Conservation (phyloP, 1,140 invertebrate species). For the Euura lappo region DNA sequence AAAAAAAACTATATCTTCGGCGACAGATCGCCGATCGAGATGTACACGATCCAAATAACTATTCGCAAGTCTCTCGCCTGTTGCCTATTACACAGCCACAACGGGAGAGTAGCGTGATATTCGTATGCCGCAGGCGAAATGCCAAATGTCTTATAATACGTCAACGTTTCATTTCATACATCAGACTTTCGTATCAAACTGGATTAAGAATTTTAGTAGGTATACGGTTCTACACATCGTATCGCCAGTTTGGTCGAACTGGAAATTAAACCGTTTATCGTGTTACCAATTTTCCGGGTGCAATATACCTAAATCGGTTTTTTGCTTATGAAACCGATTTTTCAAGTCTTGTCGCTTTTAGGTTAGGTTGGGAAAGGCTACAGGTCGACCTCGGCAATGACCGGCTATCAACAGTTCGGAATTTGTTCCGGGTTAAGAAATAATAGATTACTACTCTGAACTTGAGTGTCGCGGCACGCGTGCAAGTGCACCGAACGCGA, state of each 20-base stretch:
- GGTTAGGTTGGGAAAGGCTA: too few species aligned
- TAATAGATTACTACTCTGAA: too few species aligned
- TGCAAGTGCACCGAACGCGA: too few species aligned
- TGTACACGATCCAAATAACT: neutral
- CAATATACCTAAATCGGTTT: neutral
- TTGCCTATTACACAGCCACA: neutral
- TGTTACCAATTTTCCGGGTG: neutral
- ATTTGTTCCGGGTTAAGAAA: too few species aligned
- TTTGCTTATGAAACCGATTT: neutral
- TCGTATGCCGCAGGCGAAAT: neutral
- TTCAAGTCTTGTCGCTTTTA: too few species aligned
- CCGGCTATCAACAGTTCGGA: too few species aligned
- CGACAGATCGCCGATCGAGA: conserved; percentile 15
- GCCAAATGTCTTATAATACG: conserved; percentile 11
- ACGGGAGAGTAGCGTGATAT: neutral
- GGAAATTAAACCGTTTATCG: neutral
- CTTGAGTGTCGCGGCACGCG: too few species aligned
- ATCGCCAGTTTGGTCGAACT: neutral
- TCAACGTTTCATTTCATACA: neutral
- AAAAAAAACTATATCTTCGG: conserved; percentile 18
- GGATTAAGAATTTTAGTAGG: neutral
- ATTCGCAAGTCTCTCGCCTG: conserved; percentile 8
- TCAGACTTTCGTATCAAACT: neutral
- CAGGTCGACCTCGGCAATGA: too few species aligned
- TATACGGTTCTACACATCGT: too few species aligned